Base-by-base conservation (phyloP, 1,140 invertebrate genomes). In the Latrodectus geometricus region DNA sequence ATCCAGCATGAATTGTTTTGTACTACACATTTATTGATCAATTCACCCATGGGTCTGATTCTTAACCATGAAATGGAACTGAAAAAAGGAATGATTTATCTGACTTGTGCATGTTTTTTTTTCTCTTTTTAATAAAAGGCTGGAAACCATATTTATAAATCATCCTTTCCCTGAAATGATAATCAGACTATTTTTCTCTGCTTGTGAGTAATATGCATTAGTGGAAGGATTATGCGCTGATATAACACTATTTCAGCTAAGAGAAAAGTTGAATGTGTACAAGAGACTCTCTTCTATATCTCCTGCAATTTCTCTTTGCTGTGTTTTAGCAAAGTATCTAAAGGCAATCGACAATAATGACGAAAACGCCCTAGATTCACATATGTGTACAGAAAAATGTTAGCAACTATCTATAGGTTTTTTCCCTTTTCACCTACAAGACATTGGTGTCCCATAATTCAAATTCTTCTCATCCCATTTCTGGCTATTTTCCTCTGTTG, bases 231-330 rank as follows among this genome's bases (percentile, higher is more conserved):
- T 52, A 49, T 73, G 54, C 48, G 66, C 76, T 78, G 20, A n/a
- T 23, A 78, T 20, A 23, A 21, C 54, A 66, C 79, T 81, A 81
- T 66, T 72, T 54, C 23, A 68, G 68, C 68, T 50, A 54, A 49
- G 75, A 78, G 35, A 61, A 74, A 82, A 82, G 70, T 73, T 61
- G 69, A 74, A 82, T 76, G 82, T 76, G 73, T 84, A 84, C 82
- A 69, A 52, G 65, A 76, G 82, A 84, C 82, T 69, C 81, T 83
- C 75, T 86, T 70, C 83, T 70, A 23, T 50, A 77, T 77, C 83
- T 86, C 83, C 83, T 86, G 83, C 83, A 86, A 49, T 72, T 86
- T 86, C 83, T 86, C 83, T 86, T 86, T 86, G 83, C 83, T 86
- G 75, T 83, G 72, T 83, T 83, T 83, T 83, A 83, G 81, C 81